Conservation (phyloP, 2,888 invertebrate species). For the Dichetophora obliterata region DNA sequence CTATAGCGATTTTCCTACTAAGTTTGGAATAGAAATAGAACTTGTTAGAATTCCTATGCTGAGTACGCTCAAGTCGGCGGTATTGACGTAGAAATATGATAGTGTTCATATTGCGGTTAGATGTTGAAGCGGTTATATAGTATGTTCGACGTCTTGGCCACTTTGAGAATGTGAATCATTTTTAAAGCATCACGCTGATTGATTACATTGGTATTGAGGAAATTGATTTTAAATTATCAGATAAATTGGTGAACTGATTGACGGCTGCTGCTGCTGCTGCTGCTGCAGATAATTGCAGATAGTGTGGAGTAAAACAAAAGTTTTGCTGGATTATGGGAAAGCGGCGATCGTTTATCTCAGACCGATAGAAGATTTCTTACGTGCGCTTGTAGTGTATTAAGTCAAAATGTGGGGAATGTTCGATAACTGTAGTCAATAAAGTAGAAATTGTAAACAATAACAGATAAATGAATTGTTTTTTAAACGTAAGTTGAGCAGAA, state of each 20-base stretch:
- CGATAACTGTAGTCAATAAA: too few relatives aligned
- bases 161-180: background rate
- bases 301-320: background rate
- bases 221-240: conserved; percentile 26
- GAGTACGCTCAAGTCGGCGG: background rate
- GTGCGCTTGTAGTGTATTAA: too few relatives aligned
- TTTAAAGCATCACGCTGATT: background rate
- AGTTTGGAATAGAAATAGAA: background rate
- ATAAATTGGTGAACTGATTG: conserved; percentile 19
- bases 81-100: background rate
- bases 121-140: background rate
- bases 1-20: background rate
- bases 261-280: conserved; percentile 4
- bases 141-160: background rate
- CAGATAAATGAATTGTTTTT: too few relatives aligned
- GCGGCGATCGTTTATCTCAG: background rate
- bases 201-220: conserved; percentile 18
- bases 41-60: background rate
- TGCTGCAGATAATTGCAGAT: background rate
- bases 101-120: background rate
- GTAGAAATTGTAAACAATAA: too few relatives aligned
- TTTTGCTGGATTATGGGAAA: background rate
- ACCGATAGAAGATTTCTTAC: background rate
- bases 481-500: too few relatives aligned
- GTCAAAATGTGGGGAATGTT: too few relatives aligned